Base-by-base conservation (phyloP, 2,113 vertebrate genomes). In the Garra rufa region DNA sequence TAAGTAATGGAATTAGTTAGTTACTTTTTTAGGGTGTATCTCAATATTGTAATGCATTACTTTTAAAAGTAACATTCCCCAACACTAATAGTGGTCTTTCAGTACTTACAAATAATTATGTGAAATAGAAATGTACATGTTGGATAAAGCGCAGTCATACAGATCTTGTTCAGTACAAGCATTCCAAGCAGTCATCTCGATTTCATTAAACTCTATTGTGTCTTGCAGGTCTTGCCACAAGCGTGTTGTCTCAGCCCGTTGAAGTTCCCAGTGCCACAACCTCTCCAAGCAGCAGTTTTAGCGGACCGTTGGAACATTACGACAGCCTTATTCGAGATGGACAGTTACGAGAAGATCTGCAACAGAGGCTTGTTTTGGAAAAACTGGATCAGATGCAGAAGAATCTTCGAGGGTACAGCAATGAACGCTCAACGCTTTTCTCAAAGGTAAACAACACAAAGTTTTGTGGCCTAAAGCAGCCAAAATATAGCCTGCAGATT, bases 231-330 rank as follows among this genome's bases (percentile, higher is more conserved):
- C 65, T 93, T 85, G 81, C 91, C 1, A 91, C 82, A 59, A 86
- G 87, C 80, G 90, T 73, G 38, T 57, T 86, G 38, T 83, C 89
- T 13, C 88, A 86, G 76, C 83, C 76, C 43, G 89, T 41, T 30
- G 87, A 85, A 84, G 91, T 91, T 70, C 69, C 89, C 21, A 71
- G 74, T 1, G 52, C 76, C 38, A 52, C 65, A 10, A 76, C 48
- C 70, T 83, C 30, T 0, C 70, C 50, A 48, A n/a, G 50, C 57
- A 80, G 70, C 59, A 73, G 83, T 46, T 92, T 88, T 85, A 73
- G 63, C 48, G 90, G 94, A 2, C 94, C 94, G 5, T 67, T 94
- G 85, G 92, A 94, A 19, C 94, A 94, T 84, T 95, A 94, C 90
- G 76, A 6, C 73, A 83, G 88, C 74, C 88, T 95, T 11, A 90